These are phyloP conservation scores for Onchidella celtica DNA, from an alignment of 2,888 invertebrate species.

Conservation along the genomic window DNA sequence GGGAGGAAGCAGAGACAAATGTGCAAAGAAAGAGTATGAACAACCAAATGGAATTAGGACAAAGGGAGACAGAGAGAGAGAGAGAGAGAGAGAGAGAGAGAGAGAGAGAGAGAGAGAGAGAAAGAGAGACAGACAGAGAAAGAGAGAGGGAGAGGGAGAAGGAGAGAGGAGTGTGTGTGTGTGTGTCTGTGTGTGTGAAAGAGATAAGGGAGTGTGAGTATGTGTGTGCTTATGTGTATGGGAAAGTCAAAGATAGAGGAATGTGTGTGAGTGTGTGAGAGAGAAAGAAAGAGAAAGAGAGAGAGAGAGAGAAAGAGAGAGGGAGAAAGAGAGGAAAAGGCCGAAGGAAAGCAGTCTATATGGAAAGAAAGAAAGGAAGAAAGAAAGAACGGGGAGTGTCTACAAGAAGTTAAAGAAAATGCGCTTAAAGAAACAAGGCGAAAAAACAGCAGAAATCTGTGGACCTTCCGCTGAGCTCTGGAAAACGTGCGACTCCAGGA, in stretches of 20 bases:
- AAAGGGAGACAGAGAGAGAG: not conserved
- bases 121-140: not conserved
- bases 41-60: not conserved
- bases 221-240: not conserved
- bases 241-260: not conserved
- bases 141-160: not conserved
- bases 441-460: no score
- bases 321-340: not conserved
- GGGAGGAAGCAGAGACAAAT: not conserved
- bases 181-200: not conserved
- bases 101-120: not conserved
- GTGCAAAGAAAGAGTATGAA: not conserved
- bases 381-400: no score
- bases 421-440: no score
- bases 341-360: no score
- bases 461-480: no score
- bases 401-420: no score
- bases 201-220: not conserved
- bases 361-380: no score
- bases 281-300: not conserved
- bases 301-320: not conserved
- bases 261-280: not conserved
- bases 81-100: not conserved
- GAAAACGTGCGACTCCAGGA: no score
- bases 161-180: not conserved